A percentile compares a stretch with the other conserved stretches of the same genome.
Conservation (phyloP, 1,140 invertebrate species). For the Drosophila hydei region DNA sequence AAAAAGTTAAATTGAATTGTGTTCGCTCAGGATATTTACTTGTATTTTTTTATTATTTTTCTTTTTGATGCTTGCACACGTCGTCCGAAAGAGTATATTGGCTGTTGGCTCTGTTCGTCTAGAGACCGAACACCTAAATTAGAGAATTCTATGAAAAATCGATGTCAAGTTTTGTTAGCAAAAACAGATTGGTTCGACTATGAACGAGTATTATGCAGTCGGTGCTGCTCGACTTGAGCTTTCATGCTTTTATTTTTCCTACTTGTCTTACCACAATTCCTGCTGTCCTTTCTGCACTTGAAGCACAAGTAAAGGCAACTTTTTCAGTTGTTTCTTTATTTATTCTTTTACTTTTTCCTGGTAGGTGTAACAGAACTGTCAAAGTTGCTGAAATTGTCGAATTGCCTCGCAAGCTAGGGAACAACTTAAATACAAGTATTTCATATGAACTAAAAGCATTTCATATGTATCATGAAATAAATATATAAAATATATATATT, state of each 20-base stretch:
- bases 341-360: constrained; percentile 15
- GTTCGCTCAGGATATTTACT: constrained; percentile 67
- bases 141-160: too few relatives aligned
- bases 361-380: constrained; percentile 65
- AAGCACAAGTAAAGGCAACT: constrained; percentile 63
- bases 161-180: too few relatives aligned
- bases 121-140: too few relatives aligned
- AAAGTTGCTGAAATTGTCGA: constrained; percentile 61
- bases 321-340: constrained; percentile 45
- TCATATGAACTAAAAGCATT: neutral
- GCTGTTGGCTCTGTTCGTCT: too few relatives aligned
- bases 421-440: neutral
- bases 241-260: constrained; percentile 16
- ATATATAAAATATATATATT: too few relatives aligned
- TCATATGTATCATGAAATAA: too few relatives aligned
- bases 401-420: constrained; percentile 1
- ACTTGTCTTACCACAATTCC: constrained; percentile 45
- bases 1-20: constrained; percentile 82
- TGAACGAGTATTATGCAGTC: too few relatives aligned
- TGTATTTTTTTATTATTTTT: constrained; percentile 28
- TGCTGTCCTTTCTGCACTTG: constrained; percentile 61
- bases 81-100: neutral
- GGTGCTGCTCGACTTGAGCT: too few relatives aligned
- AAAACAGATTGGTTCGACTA: too few relatives aligned
- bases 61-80: neutral